Percentiles rank a stretch among this genome's conserved stretches.
Conservation (phyloP, 1,140 invertebrate species). For the Sesamia nonagrioides region DNA sequence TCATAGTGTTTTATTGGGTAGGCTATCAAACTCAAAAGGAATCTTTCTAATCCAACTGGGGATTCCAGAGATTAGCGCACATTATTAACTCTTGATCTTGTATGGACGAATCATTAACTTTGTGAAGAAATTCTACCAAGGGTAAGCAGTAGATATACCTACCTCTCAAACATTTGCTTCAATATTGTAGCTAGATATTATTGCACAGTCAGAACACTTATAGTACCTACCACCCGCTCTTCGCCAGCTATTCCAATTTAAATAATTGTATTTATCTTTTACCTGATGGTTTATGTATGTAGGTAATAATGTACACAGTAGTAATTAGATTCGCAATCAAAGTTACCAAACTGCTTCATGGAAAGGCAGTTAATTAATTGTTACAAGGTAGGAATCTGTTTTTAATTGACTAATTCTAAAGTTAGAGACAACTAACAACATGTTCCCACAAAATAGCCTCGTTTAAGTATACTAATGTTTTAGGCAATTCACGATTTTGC, state of each 20-base stretch:
- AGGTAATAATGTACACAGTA: background rate
- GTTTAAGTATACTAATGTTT: conserved; percentile 34
- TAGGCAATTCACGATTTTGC: conserved; percentile 31
- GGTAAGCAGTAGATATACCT: too few species aligned
- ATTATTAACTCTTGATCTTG: too few species aligned
- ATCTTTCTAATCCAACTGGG: too few species aligned
- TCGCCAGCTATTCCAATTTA: too few species aligned
- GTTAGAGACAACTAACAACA: conserved; percentile 24
- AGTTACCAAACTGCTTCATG: conserved; percentile 25
- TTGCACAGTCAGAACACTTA: too few species aligned
- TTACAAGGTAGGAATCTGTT: conserved; percentile 34
- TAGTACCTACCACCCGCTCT: too few species aligned
- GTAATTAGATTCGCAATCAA: conserved; percentile 15
- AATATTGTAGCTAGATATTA: too few species aligned
- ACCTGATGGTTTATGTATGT: background rate
- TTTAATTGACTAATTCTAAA: conserved; percentile 48
- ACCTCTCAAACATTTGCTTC: too few species aligned
- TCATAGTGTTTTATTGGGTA: conserved; percentile 54
- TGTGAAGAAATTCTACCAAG: too few species aligned
- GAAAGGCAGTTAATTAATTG: conserved; percentile 2
- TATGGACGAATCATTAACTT: too few species aligned
- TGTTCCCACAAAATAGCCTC: conserved; percentile 40
- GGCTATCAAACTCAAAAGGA: too few species aligned
- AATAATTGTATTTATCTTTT: background rate
- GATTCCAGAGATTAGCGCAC: too few species aligned